phyloP scores from a whole-genome alignment of 2,797 vertebrate species.

The Semaprochilodus insignis region DNA sequence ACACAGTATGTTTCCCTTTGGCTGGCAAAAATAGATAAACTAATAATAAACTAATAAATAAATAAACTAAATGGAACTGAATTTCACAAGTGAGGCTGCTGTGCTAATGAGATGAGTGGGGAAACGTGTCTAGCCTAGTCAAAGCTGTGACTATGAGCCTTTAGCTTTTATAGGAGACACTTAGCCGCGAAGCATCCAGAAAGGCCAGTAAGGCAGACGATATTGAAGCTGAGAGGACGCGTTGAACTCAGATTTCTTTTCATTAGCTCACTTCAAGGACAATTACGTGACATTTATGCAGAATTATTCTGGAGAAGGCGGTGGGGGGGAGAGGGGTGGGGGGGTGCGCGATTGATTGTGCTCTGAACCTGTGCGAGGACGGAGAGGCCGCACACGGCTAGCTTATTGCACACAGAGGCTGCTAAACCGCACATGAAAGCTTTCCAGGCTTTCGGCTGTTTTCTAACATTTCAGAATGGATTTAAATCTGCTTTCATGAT shows the following conservation, averaged over 20 bases:
- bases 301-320: not conserved
- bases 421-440: not conserved
- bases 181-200: not conserved
- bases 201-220: not conserved
- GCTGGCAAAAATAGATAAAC: too few relatives aligned
- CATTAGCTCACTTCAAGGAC: constrained; percentile 28
- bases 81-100: not conserved
- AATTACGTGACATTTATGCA: constrained; percentile 29
- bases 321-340: too few relatives aligned
- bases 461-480: not conserved
- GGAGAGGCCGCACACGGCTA: not conserved
- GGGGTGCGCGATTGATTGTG: not conserved
- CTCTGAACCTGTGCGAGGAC: not conserved
- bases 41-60: too few relatives aligned
- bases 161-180: not conserved
- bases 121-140: not conserved
- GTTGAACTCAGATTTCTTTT: not conserved
- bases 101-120: not conserved
- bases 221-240: not conserved
- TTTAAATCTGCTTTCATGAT: not conserved
- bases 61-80: not conserved
- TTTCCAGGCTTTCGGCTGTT: not conserved
- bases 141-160: not conserved
- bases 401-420: not conserved
- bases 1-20: too few relatives aligned